Evolutionary conservation across 2,797 vertebrate species (phyloP), one percentile per base, ranked within the genome.

Genomic region (Synanceia verrucosa): DNA sequence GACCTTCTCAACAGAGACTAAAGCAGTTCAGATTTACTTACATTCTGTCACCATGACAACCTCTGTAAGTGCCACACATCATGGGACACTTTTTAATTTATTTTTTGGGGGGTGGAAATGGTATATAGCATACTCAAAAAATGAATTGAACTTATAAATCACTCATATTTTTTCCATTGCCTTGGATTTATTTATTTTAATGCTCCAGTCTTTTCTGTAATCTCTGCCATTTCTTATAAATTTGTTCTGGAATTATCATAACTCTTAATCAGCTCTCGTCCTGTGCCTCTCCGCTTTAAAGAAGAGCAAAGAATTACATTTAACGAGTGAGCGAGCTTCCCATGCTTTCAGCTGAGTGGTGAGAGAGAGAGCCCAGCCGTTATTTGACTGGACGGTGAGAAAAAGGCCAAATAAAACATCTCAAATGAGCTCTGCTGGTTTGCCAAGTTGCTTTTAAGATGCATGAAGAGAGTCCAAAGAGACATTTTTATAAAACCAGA

Each of bases 111-210:
- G 18, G 26, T 37, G n/a, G 53, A 75, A 76, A 62, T 60, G 64
- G 58, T 50, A 66, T 63, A 77, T 73, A 69, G 50, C 48, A 21
- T 47, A n/a, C 10, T 74, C 47, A 74, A 63, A 62, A n/a, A 69
- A 62, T 60, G 28, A 24, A 86, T 76, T 78, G 23, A n/a, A n/a
- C 46, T 66, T 50, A 28, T 78, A 64, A 36, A 75, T 77, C 61
- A 60, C 10, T 18, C 7, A 53, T 69, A 62, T 46, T 46, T 81
- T 77, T 12, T 39, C 31, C 47, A 21, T 36, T 63, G 23, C 36
- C 65, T 80, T 87, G 81, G 76, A 69, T 77, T 16, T 16, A 5
- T 12, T 62, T 61, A 48, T 73, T 70, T 36, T 50, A 33, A 60
- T 52, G 8, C 55, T 52, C 47, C 51, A 29, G 19, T 13, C 37